These are phyloP conservation scores for Acrocyrtus sp. DNA, from an alignment of 2,888 invertebrate genomes.

Conservation along the genomic window DNA sequence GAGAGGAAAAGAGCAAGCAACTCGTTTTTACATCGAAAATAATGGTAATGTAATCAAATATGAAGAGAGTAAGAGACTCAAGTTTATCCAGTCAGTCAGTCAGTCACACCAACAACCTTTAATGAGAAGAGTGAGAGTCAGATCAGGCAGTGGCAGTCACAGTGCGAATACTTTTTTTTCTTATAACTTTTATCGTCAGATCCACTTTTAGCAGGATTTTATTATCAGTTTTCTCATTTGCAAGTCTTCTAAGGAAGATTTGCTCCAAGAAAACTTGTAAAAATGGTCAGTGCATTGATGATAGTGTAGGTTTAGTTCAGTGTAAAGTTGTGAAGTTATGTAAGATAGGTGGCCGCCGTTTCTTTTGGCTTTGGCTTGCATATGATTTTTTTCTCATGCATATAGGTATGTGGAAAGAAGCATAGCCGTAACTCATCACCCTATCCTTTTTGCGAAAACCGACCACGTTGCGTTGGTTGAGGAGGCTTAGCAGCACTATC, in stretches of 20 bases:
- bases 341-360: not conserved
- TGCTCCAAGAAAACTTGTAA: not conserved
- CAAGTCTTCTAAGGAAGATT: constrained; percentile 23
- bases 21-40: constrained; percentile 38
- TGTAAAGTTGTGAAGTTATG: not conserved
- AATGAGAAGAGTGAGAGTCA: constrained; percentile 4
- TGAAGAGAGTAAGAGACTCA: constrained; percentile 14
- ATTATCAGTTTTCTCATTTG: constrained; percentile 32
- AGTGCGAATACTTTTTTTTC: not conserved
- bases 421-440: no score
- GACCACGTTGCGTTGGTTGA: no score
- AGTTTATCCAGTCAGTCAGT: constrained; percentile 56
- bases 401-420: no score
- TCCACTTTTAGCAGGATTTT: not conserved
- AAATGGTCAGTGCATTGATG: not conserved
- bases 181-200: not conserved
- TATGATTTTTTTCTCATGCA: no score
- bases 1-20: constrained; percentile 52
- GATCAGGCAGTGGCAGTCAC: not conserved
- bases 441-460: not conserved
- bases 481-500: not conserved
- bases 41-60: constrained; percentile 20
- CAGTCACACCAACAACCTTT: constrained; percentile 51
- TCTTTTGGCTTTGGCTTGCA: no score
- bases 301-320: not conserved